These are phyloP conservation scores for Paracyprichromis sp. DNA, from an alignment of 2,113 vertebrate species.

Conservation along the genomic window DNA sequence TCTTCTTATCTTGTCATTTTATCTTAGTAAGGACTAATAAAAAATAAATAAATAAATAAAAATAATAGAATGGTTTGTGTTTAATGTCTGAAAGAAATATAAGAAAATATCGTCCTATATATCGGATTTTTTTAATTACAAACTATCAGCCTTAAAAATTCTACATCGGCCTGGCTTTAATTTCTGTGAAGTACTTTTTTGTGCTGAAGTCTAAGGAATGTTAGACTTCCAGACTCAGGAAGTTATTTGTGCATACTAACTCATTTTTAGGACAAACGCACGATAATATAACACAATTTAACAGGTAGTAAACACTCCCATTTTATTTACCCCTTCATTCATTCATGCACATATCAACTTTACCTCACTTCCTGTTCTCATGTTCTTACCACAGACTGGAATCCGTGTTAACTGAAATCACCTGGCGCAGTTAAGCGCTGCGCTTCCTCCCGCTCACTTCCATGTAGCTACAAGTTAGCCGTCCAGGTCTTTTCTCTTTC, in stretches of 20 bases:
- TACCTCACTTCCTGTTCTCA: not conserved
- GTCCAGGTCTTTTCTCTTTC: not conserved
- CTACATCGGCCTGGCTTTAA: not conserved
- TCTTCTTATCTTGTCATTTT: not conserved
- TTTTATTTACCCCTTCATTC: not conserved
- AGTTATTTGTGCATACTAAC: not conserved
- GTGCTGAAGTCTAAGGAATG: not conserved
- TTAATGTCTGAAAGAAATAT: not conserved
- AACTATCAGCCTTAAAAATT: not conserved
- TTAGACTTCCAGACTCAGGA: not conserved
- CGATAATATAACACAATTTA: not conserved
- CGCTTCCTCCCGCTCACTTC: not conserved
- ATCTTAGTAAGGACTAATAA: not conserved
- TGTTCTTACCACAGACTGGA: not conserved
- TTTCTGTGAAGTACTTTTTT: not conserved
- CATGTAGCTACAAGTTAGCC: not conserved
- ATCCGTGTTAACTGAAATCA: not conserved
- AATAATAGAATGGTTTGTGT: not conserved
- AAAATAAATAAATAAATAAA: not conserved
- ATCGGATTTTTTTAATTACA: not conserved
- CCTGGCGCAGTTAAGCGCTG: not conserved
- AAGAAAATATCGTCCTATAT: not conserved
- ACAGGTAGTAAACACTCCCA: not conserved
- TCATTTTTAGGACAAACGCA: not conserved
- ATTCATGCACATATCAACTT: not conserved